Percentiles rank a stretch among this genome's conserved stretches.
These are phyloP conservation scores for Bursaphelenchus mucronatus DNA, from an alignment of 1,140 invertebrate species.

Conservation along the genomic window DNA sequence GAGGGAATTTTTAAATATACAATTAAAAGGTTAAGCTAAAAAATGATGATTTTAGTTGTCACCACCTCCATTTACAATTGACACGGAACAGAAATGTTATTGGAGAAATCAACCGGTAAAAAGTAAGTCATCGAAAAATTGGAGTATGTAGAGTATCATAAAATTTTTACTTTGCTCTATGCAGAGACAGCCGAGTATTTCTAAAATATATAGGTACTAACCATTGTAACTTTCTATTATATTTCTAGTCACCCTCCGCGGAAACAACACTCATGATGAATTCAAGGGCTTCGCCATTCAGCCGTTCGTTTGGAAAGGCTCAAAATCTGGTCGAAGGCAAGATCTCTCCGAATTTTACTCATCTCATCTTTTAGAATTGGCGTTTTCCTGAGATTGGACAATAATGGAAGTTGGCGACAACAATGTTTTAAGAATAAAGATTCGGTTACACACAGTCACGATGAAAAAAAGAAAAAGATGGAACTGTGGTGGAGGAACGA, in stretches of 20 bases:
- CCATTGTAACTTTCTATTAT: conserved; percentile 8
- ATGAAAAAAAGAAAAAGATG: conserved; percentile 53
- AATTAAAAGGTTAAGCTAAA: neutral
- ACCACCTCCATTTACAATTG: conserved; percentile 52
- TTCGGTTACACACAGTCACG: conserved; percentile 56
- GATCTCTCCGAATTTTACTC: conserved; percentile 15
- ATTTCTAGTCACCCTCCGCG: conserved; percentile 48
- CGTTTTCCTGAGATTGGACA: conserved; percentile 54
- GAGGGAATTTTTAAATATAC: neutral
- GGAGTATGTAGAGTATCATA: no score
- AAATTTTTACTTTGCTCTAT: no score
- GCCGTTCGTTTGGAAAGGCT: conserved; percentile 51
- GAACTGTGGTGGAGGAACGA: conserved; percentile 57
- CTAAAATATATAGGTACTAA: conserved; percentile 3
- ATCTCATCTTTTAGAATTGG: conserved; percentile 48
- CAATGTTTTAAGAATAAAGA: conserved; percentile 53
- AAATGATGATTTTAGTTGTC: conserved; percentile 34
- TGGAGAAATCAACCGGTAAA: conserved; percentile 54
- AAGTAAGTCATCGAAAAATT: conserved; percentile 31
- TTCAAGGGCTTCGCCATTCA: conserved; percentile 60
- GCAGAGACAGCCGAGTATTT: no score
- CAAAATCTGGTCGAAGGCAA: conserved; percentile 41
- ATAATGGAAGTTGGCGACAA: conserved; percentile 58
- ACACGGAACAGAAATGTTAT: conserved; percentile 53
- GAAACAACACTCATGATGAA: conserved; percentile 42